Evolutionary conservation across 2,888 invertebrate species (phyloP), one percentile per base, ranked within the genome.

Genomic region (Morpho helenor): DNA sequence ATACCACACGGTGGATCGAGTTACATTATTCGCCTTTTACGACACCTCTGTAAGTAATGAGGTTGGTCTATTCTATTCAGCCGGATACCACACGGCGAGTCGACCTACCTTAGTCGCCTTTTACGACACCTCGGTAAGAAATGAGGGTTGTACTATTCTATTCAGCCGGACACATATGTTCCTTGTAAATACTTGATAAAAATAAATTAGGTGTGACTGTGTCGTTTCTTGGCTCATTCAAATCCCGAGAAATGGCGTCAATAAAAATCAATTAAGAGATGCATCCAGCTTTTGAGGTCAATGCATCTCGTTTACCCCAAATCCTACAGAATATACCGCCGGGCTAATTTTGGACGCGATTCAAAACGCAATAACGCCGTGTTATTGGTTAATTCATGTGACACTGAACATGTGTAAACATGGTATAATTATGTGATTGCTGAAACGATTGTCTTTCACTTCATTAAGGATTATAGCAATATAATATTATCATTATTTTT

Each of bases 351-450:
- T 52, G 52, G 52, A 52, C 16, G 45, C 52, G 45, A 45, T 52
- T 52, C 52, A 52, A 40, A 52, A 39, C 52, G 44, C 8, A 52
- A 52, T 52, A 39, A 45, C 39, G 39, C 39, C 52, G 44, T 45
- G 52, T 52, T 45, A 52, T 52, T 52, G 52, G 45, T 45, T 16
- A 52, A 52, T 52, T 45, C 45, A 52, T 52, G 52, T 45, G 52
- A 45, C 52, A 45, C 45, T 7, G 39, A 52, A 3, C 7, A 8
- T 52, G 39, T 45, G 52, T 45, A 52, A 43, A 52, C 52, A 45
- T 52, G 44, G 52, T 16, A 45, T 16, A 16, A 16, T 16, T 16
- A 16, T 52, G 23, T 43, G 51, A 51, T 31, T 31, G 31, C 31
- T 2, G 31, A 31, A 31, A 31, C 31, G 31, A 31, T 31, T 31